Evolutionary conservation across 2,113 vertebrate species (phyloP), one percentile per base, ranked within the genome.

Genomic region (Condylura cristata): DNA sequence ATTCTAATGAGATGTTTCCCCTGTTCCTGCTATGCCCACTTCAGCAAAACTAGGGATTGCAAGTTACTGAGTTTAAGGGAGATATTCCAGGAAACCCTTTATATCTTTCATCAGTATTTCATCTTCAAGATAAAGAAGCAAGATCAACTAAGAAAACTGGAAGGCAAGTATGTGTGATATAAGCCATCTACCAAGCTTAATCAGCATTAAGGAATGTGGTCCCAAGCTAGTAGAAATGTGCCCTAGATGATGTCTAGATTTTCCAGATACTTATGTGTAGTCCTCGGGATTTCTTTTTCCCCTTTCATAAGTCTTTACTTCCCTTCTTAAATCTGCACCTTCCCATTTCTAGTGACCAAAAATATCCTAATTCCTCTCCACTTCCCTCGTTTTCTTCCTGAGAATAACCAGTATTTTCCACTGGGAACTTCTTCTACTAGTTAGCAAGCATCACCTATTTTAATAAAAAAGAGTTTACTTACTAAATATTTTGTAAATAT

Each of bases 381-480:
- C 20, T 56, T 66, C 24, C 10, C 2, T 28, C 17, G 10, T 44
- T 1, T 12, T 1, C 9, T 37, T 5, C 34, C 12, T 46, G 63
- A 53, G 28, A 63, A 82, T 26, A 88, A 51, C 22, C 1, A 53
- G 1, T 32, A 94, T 83, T 75, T 91, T 91, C n/a, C 83, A 63
- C 32, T 44, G 32, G 76, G 28, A 85, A 86, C 18, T 41, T 75
- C 16, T 37, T 75, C 16, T 37, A 39, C 26, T 80, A 56, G 16
- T 81, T 85, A 53, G 44, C 41, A 87, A 60, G 10, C 44, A 89
- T 76, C 24, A n/a, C 26, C 37, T 71, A 75, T 32, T 94, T 61
- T 82, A 78, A 61, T 60, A 94, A 28, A 80, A 93, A 75, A 89
- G 7, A 95, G 34, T 70, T 81, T 92, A 80, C 70, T 81, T 89